Conservation (phyloP, 2,797 vertebrate species). For the Echiichthys vipera region DNA sequence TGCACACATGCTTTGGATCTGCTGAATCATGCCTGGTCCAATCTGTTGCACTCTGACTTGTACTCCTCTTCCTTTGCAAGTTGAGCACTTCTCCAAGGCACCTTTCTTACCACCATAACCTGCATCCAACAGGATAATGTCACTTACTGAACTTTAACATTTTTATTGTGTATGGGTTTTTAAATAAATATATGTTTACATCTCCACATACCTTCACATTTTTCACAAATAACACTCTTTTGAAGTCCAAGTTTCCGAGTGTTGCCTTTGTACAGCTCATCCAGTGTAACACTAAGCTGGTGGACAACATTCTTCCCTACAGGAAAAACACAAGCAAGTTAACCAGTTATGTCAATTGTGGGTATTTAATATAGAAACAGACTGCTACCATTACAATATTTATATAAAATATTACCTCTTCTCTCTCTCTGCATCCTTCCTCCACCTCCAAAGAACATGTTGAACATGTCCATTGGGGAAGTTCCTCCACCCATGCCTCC, state of each 20-base stretch:
- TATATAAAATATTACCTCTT: slow-evolving; percentile 85
- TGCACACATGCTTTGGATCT: slow-evolving; percentile 94
- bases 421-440: slow-evolving; percentile 95
- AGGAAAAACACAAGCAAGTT: background rate
- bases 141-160: background rate
- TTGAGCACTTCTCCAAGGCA: slow-evolving; percentile 91
- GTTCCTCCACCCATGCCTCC: slow-evolving; percentile 89
- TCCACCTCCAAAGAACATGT: slow-evolving; percentile 99
- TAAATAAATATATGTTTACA: too few relatives aligned
- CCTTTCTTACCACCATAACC: slow-evolving; percentile 96
- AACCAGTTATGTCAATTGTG: background rate
- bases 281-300: slow-evolving; percentile 91
- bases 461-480: slow-evolving; percentile 98
- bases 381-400: background rate
- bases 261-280: slow-evolving; percentile 93
- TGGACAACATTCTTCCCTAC: slow-evolving; percentile 95
- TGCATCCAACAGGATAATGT: slow-evolving; percentile 44
- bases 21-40: slow-evolving; percentile 97
- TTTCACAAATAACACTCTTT: slow-evolving; percentile 95
- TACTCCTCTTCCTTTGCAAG: slow-evolving; percentile 94
- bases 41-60: slow-evolving; percentile 94
- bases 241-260: slow-evolving; percentile 94
- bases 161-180: background rate
- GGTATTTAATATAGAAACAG: background rate
- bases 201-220: slow-evolving; percentile 90